A percentile compares a stretch with the other conserved stretches of the same genome.
Evolutionary conservation across 2,888 invertebrate species (phyloP).

Genomic region (Eupeodes luniger): DNA sequence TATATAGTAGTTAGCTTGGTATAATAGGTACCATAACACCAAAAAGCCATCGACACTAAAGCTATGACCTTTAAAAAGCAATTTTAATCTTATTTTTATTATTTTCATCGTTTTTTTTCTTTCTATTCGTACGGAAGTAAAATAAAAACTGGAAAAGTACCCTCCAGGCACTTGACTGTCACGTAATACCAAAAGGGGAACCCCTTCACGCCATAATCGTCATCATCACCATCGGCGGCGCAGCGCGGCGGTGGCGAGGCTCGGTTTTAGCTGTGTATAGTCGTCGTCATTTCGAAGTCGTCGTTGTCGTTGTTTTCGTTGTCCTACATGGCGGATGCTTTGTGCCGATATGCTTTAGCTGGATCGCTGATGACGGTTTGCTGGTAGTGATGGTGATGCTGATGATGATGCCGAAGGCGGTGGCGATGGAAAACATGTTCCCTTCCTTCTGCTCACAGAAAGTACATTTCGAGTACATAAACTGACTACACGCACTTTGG

Average conservation of each 20-base stretch:
- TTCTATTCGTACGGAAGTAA: constrained; percentile 30
- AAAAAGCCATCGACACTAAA: constrained; percentile 38
- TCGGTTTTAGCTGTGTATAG: too few relatives aligned
- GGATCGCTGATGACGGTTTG: background rate
- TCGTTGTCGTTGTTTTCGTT: constrained; percentile 27
- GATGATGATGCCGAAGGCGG: constrained; percentile 43
- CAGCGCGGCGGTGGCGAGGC: too few relatives aligned
- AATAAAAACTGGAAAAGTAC: constrained; percentile 35
- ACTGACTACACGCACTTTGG: constrained; percentile 63
- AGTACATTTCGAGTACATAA: constrained; percentile 36
- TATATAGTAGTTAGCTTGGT: background rate
- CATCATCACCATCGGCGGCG: constrained; percentile 35
- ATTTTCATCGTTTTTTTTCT: background rate
- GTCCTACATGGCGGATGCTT: constrained; percentile 56
- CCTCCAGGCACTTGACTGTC: constrained; percentile 44
- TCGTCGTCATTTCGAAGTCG: background rate
- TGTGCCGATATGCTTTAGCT: constrained; percentile 37
- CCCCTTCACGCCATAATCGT: constrained; percentile 32
- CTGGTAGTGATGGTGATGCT: constrained; percentile 4
- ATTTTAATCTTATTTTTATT: constrained; percentile 46
- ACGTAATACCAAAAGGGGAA: constrained; percentile 35
- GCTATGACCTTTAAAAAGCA: constrained; percentile 57
- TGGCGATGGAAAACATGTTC: constrained; percentile 35
- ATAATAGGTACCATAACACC: background rate
- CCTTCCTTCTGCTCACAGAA: constrained; percentile 32